Evolutionary conservation across 2,888 invertebrate genomes (phyloP).

Genomic region (Amphimallon solstitiale): DNA sequence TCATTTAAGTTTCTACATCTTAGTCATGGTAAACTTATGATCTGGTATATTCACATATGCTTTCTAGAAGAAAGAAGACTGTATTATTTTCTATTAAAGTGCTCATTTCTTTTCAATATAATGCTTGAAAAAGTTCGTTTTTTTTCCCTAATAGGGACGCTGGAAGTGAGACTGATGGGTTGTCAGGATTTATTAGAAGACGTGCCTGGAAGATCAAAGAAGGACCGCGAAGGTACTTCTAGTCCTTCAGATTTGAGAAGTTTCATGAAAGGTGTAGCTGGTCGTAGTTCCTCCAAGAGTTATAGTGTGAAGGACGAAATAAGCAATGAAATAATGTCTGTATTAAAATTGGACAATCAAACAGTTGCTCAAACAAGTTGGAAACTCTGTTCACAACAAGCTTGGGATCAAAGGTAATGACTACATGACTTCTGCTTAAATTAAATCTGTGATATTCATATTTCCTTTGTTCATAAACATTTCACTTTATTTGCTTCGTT

Average conservation of each 20-base stretch:
- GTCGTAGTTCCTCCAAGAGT: slow-evolving; percentile 90
- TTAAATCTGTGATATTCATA: not conserved
- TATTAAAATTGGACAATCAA: slow-evolving; percentile 96
- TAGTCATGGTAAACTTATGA: no score
- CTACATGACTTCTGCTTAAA: no score
- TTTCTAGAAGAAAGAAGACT: no score
- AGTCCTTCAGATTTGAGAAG: slow-evolving; percentile 83
- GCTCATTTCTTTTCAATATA: no score
- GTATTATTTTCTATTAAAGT: no score
- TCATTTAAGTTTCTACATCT: no score
- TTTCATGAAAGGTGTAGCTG: slow-evolving; percentile 91
- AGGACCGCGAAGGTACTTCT: slow-evolving; percentile 84
- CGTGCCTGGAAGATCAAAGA: slow-evolving; percentile 89
- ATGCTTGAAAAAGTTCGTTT: no score
- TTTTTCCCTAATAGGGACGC: slow-evolving; percentile 76
- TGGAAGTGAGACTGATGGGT: slow-evolving; percentile 96
- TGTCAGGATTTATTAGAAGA: slow-evolving; percentile 97
- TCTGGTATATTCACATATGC: no score
- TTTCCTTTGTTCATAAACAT: not conserved
- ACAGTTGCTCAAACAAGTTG: slow-evolving; percentile 97
- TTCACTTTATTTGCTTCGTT: not conserved
- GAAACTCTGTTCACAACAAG: slow-evolving; percentile 96
- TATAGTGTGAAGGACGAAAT: slow-evolving; percentile 96
- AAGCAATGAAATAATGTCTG: slow-evolving; percentile 97
- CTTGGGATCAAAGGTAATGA: slow-evolving; percentile 94